phyloP scores from a whole-genome alignment of 2,113 vertebrate genomes.

The Poeciliopsis prolifica region DNA sequence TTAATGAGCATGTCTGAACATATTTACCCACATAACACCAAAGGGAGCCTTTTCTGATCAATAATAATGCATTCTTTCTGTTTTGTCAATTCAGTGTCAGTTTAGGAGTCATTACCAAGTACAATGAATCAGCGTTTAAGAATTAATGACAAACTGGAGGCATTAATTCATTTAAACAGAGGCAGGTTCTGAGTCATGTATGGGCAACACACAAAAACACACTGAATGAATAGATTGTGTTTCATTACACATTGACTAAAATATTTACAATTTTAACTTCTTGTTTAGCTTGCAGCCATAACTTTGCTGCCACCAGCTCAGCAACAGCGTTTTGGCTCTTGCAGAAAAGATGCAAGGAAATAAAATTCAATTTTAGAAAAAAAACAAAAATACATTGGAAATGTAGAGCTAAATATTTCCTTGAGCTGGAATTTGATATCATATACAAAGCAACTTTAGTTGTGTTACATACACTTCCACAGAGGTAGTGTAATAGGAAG shows the following conservation, averaged over 20 bases:
- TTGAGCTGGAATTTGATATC: constrained; percentile 32
- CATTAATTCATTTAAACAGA: constrained; percentile 65
- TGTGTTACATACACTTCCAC: constrained; percentile 34
- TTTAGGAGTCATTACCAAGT: constrained; percentile 77
- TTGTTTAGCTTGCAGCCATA: constrained; percentile 14
- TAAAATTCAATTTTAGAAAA: not conserved
- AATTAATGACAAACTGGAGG: constrained; percentile 71
- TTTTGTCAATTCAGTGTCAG: constrained; percentile 79
- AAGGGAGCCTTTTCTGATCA: constrained; percentile 69
- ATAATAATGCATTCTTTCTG: constrained; percentile 77
- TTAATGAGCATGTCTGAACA: constrained; percentile 81
- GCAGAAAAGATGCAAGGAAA: not conserved
- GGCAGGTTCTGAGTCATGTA: constrained; percentile 38
- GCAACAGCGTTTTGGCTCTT: not conserved
- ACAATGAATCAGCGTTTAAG: constrained; percentile 74
- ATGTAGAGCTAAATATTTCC: constrained; percentile 25
- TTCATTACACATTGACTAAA: constrained; percentile 30
- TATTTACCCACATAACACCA: constrained; percentile 71
- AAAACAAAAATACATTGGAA: not conserved
- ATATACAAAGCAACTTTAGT: constrained; percentile 21
- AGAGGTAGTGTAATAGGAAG: constrained; percentile 15
- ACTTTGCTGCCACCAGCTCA: constrained; percentile 21
- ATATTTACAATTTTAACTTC: too few species aligned
- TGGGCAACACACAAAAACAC: constrained; percentile 24
- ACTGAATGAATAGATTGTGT: constrained; percentile 43